Evolutionary conservation across 1,140 invertebrate genomes (phyloP).

Genomic region (Centruroides vittatus): DNA sequence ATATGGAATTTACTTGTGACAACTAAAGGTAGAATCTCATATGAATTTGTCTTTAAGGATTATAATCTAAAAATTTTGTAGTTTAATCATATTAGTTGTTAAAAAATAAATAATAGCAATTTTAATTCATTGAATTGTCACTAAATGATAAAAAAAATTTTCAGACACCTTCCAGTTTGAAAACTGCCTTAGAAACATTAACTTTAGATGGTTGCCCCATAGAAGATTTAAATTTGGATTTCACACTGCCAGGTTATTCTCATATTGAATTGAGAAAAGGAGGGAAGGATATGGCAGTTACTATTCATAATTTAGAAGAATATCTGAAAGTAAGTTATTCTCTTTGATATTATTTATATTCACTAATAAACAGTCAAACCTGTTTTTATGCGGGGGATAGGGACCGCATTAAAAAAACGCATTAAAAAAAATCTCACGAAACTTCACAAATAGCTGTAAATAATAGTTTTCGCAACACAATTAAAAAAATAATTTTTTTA

Average conservation of each 20-base stretch:
- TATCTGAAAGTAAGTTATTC: conserved; percentile 60
- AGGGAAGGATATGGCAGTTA: conserved; percentile 76
- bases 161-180: conserved; percentile 10
- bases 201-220: conserved; percentile 83
- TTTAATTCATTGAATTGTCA: background rate
- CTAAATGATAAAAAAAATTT: background rate
- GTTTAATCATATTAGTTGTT: background rate
- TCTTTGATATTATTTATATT: conserved; percentile 5
- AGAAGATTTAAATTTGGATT: conserved; percentile 81
- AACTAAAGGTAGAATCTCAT: background rate
- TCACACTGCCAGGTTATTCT: conserved; percentile 83
- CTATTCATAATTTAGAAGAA: conserved; percentile 84
- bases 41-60: no score
- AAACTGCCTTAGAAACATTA: conserved; percentile 49
- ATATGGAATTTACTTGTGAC: background rate
- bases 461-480: no score
- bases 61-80: background rate
- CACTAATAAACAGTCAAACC: no score
- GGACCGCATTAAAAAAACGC: no score
- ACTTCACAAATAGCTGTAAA: no score
- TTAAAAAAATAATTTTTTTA: no score
- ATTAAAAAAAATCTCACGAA: no score
- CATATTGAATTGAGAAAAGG: conserved; percentile 86
- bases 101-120: background rate
- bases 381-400: no score